Evolutionary conservation across 2,113 vertebrate species (phyloP), one percentile per base, ranked within the genome.

Genomic region (Esox niger): DNA sequence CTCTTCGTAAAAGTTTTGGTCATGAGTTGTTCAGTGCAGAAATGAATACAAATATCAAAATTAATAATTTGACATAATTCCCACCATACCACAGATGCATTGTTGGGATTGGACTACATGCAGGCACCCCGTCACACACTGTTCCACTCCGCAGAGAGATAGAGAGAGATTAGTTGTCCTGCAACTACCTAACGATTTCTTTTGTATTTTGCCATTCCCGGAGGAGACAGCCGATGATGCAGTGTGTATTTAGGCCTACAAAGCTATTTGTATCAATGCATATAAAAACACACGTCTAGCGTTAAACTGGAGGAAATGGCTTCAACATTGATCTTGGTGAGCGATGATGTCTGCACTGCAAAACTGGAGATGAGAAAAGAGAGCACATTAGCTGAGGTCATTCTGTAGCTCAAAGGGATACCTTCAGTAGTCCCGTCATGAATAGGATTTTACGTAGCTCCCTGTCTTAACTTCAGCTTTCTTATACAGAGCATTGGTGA

Each of bases 261-360:
- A 10, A 47, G 66, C 49, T 67, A 64, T 70, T 77, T 74, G 69
- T 64, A 71, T 71, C 60, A 33, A 61, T 71, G 62, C 38, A 49
- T 15, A 43, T 43, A 4, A 43, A 31, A 21, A 67, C 66, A 69
- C 69, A 70, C 57, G 59, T 75, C 69, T 30, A 70, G 52, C 52
- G 72, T 82, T 73, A 72, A 76, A 43, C 72, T 66, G 55, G 26
- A 20, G 54, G 63, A 58, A 66, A 68, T 79, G 77, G 73, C 64
- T 79, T 77, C 74, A 55, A 47, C 74, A 82, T 79, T 79, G 71
- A 82, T 83, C 62, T 63, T 11, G 10, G 75, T 75, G 80, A 78
- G 69, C 70, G 77, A 80, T 76, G 76, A 75, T 73, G 67, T 65
- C 62, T 46, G 32, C 46, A 33, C 29, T 43, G 57, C 65, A 74